Evolutionary conservation across 2,113 vertebrate genomes (phyloP), one percentile per base, ranked within the genome.

Genomic region (Peromyscus polionotus): DNA sequence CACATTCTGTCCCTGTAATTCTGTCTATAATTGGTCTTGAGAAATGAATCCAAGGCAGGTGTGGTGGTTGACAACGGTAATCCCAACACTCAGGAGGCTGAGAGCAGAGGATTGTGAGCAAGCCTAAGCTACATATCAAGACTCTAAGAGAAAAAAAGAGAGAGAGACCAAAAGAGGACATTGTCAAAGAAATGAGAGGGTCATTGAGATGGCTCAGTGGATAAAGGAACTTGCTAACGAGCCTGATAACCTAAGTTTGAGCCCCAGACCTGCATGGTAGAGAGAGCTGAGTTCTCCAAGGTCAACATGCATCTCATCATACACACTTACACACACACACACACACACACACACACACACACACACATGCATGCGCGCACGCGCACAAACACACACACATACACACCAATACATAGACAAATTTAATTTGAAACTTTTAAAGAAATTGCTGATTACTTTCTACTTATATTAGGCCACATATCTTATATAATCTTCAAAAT

Each of bases 401-500:
- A 51, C 51, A 51, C 51, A 39, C 14, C 61, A 63, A 84, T 63
- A 63, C 3, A 63, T 39, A 42, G 39, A n/a, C 12, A 24, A 19
- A 39, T 84, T 24, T 63, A 28, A 63, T 63, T 84, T 84, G 3
- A 16, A 84, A 42, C 0, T 16, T 51, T 39, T 42, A 42, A 90
- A 80, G 9, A 88, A 76, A 73, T 67, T 77, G 1, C 26, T 45
- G 33, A 57, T 72, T 72, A 14, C 57, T 36, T 85, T 91, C 51
- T 72, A 33, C 42, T 94, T 81, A 68, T 28, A 72, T 5, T 65
- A 45, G 48, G 42, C 11, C 48, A 90, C 33, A 76, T 17, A 91
- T 83, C 83, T 95, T 68, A 84, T 63, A 90, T 89, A 42, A 61
- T 80, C 57, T 91, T 92, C 77, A 36, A 45, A 91, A 65, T 42